A percentile compares a stretch with the other conserved stretches of the same genome.
Evolutionary conservation across 2,888 invertebrate genomes (phyloP).

Genomic region (Uloborus plumipes): DNA sequence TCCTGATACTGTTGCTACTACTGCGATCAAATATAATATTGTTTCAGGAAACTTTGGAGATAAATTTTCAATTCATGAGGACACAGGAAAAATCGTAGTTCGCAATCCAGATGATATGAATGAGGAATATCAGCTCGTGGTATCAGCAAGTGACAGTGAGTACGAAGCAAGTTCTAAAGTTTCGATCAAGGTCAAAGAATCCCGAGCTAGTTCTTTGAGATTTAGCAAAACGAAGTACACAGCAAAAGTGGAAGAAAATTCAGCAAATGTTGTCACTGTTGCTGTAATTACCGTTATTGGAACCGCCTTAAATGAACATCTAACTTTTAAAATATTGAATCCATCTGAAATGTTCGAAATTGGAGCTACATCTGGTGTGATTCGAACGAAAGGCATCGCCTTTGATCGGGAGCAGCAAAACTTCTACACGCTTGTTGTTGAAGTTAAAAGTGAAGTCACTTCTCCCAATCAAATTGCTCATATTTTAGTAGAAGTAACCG

Average conservation of each 20-base stretch:
- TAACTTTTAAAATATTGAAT: slow-evolving; percentile 88
- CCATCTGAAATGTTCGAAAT: slow-evolving; percentile 88
- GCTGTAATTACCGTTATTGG: slow-evolving; percentile 90
- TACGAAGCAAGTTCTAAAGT: slow-evolving; percentile 82
- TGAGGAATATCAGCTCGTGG: slow-evolving; percentile 64
- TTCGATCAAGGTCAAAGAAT: slow-evolving; percentile 78
- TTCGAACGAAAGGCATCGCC: slow-evolving; percentile 81
- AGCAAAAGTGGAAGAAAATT: slow-evolving; percentile 87
- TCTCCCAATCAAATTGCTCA: slow-evolving; percentile 79
- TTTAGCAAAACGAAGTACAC: slow-evolving; percentile 86
- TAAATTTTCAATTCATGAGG: slow-evolving; percentile 65
- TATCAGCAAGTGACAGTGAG: slow-evolving; percentile 72
- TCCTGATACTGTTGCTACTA: slow-evolving; percentile 83
- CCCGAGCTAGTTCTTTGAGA: slow-evolving; percentile 80
- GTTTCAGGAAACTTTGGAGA: slow-evolving; percentile 74
- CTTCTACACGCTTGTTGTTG: slow-evolving; percentile 86
- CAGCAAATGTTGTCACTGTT: slow-evolving; percentile 83
- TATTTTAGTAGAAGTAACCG: slow-evolving; percentile 83
- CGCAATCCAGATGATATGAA: slow-evolving; percentile 60
- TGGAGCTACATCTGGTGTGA: slow-evolving; percentile 91
- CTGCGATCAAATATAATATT: slow-evolving; percentile 81
- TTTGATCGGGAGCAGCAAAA: slow-evolving; percentile 90
- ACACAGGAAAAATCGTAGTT: slow-evolving; percentile 64
- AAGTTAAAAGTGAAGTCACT: slow-evolving; percentile 73
- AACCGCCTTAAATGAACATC: slow-evolving; percentile 86